Evolutionary conservation across 1,140 invertebrate species (phyloP), one percentile per base, ranked within the genome.

Genomic region (Stenopsyche tienmushanensis): DNA sequence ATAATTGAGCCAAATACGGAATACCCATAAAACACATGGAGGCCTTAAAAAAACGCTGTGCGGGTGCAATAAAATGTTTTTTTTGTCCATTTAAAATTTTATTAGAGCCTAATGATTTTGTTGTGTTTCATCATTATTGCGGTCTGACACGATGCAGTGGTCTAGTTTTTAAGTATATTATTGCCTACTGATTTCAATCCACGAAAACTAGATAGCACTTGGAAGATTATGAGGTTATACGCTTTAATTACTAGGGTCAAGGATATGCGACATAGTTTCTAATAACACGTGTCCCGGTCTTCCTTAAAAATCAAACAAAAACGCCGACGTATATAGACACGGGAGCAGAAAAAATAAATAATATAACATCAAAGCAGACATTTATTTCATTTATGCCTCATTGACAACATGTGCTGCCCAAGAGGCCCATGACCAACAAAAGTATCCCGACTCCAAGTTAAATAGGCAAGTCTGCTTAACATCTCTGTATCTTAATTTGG

Each of bases 31-130:
- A 8, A 39, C 5, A 8, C 5, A 39, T 39, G 13, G 13, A 39
- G 7, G 13, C 5, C 5, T 39, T 8, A 39, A 39, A 39, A 39
- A 39, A 39, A 8, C 5, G 13, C 5, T 8, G 13, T 39, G 13
- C 5, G 41, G 13, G 41, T 42, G 41, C 15, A 34, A 34, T 54
- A 54, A 54, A 54, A 54, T 54, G 18, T 54, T 25, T 54, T 49
- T 49, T 52, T 54, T 50, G 62, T 41, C 20, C 26, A 34, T 54
- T 63, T 57, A 62, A 55, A 53, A 54, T 49, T 67, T 67, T 67
- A 67, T 50, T 23, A 53, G 20, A 53, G 59, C 29, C 55, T 63
- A 67, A 67, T 67, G 65, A 67, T 67, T 67, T 63, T 62, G 65
- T 67, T 60, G 17, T 67, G 65, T 67, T 45, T 21, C 23, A 54